Conservation (phyloP, 2,113 vertebrate species). For the Sclerurus mexicanus region DNA sequence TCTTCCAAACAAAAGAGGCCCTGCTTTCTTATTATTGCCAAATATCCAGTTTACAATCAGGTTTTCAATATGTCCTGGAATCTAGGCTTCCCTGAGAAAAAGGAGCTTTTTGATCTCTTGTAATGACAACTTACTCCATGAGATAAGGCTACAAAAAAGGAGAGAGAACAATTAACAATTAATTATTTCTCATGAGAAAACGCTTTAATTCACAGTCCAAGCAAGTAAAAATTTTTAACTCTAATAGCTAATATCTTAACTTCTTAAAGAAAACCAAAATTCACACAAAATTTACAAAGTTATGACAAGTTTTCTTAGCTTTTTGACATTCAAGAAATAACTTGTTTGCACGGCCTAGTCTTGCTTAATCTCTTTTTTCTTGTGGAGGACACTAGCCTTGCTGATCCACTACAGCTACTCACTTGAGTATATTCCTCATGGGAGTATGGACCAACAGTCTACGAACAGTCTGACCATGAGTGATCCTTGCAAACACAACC, state of each 20-base stretch:
- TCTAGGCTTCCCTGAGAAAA: neutral
- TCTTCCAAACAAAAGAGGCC: neutral
- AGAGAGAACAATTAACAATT: slow-evolving; percentile 12
- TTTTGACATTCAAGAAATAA: slow-evolving; percentile 16
- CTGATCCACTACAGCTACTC: neutral
- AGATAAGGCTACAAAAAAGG: neutral
- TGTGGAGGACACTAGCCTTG: neutral
- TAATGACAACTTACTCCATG: neutral
- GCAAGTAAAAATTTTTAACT: slow-evolving; percentile 16
- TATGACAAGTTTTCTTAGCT: neutral
- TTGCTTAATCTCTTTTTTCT: slow-evolving; percentile 29
- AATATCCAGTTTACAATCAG: slow-evolving; percentile 7
- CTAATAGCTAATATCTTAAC: neutral
- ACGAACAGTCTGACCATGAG: neutral
- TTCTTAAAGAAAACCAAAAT: slow-evolving; percentile 30
- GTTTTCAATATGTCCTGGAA: neutral
- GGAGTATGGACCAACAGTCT: neutral
- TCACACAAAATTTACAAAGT: neutral
- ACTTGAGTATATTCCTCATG: neutral
- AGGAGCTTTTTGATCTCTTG: neutral
- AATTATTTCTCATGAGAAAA: neutral
- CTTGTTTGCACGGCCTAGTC: neutral
- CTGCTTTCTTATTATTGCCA: neutral
- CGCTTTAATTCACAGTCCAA: neutral
- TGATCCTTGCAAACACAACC: neutral